phyloP scores from a whole-genome alignment of 2,888 invertebrate genomes.

The Ceraclea dissimilis region DNA sequence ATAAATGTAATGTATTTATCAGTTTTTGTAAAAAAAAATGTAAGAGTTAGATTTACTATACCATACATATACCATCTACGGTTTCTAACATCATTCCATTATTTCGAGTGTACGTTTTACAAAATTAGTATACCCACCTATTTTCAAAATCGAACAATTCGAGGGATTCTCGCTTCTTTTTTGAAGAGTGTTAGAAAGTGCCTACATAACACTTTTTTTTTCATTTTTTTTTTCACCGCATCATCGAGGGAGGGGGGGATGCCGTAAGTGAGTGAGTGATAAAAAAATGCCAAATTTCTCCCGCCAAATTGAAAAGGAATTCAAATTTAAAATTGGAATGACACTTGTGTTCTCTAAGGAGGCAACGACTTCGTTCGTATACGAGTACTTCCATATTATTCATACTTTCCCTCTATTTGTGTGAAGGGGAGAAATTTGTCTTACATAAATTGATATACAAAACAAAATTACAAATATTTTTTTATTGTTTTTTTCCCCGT shows the following conservation, averaged over 20 bases:
- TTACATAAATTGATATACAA: conserved; percentile 1
- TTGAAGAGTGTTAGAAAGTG: neutral
- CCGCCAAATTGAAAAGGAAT: conserved; percentile 2
- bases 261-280: neutral
- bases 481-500: no score
- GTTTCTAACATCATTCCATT: no score
- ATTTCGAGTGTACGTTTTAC: no score
- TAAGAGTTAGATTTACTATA: no score
- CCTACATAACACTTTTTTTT: conserved; percentile 1
- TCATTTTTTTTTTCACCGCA: neutral
- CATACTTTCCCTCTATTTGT: neutral
- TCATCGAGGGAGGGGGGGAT: neutral
- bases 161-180: neutral
- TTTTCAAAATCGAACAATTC: no score
- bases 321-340: conserved; percentile 1
- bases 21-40: no score
- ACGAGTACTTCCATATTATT: no score
- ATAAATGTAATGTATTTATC: no score
- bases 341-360: neutral
- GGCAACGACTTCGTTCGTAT: no score
- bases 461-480: neutral
- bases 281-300: neutral
- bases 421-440: neutral
- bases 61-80: no score
- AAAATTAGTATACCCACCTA: no score